phyloP scores from a whole-genome alignment of 2,888 invertebrate species.

The Balanococcus diminutus region DNA sequence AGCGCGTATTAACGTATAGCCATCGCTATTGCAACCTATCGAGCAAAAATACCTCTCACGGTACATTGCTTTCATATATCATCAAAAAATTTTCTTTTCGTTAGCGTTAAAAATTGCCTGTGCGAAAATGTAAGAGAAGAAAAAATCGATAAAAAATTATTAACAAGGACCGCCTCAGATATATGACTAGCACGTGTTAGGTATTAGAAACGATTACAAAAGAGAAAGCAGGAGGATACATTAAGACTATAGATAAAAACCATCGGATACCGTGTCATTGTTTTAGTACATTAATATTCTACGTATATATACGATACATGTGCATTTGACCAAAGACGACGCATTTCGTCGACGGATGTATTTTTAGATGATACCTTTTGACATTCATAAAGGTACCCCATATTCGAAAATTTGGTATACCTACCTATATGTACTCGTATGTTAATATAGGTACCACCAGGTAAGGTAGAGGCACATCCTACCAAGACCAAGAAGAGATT shows the following conservation, averaged over 20 bases:
- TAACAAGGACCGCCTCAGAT: conserved; percentile 15
- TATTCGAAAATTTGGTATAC: background rate
- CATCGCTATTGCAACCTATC: background rate
- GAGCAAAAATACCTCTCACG: background rate
- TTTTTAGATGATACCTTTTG: conserved; percentile 11
- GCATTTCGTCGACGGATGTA: conserved; percentile 11
- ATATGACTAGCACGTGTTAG: background rate
- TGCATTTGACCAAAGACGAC: conserved; percentile 30
- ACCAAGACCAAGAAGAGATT: background rate
- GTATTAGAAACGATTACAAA: conserved; percentile 12
- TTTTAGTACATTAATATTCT: conserved; percentile 33
- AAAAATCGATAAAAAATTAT: conserved; percentile 34
- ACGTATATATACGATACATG: background rate
- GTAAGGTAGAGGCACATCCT: background rate
- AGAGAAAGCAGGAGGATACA: conserved; percentile 35
- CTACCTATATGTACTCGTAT: background rate
- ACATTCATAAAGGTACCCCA: conserved; percentile 11
- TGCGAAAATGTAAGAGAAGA: background rate
- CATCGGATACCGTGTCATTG: conserved; percentile 26
- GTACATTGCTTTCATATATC: background rate
- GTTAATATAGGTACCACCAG: background rate
- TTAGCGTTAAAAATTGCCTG: background rate
- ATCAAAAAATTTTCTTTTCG: background rate
- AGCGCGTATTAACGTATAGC: too few relatives aligned
- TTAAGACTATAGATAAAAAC: conserved; percentile 32